Percentiles rank a stretch among this genome's conserved stretches.
phyloP scores from a whole-genome alignment of 2,888 invertebrate species.

The Xylocampa areola region DNA sequence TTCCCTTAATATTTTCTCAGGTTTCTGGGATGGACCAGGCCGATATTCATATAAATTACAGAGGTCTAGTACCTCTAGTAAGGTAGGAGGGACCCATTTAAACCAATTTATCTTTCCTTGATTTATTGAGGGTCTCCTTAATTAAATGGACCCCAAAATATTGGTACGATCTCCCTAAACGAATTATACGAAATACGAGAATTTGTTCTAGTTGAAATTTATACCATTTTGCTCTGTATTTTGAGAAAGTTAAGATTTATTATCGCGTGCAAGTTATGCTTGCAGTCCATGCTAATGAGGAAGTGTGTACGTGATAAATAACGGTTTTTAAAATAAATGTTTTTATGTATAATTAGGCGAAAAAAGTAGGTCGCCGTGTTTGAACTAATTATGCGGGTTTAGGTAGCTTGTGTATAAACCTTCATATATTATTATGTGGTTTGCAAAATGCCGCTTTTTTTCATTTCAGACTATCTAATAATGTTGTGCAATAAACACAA shows the following conservation, averaged over 20 bases:
- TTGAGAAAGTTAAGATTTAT: conserved; percentile 24
- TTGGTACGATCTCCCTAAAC: conserved; percentile 70
- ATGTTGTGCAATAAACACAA: too few species aligned
- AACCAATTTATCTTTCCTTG: conserved; percentile 74
- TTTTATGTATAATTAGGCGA: conserved; percentile 40
- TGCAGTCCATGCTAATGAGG: conserved; percentile 45
- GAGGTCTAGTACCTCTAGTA: conserved; percentile 43
- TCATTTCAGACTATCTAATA: too few species aligned
- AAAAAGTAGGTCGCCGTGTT: conserved; percentile 40
- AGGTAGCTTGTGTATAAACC: conserved; percentile 11
- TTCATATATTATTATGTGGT: background rate
- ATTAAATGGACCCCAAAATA: conserved; percentile 71
- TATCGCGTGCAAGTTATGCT: conserved; percentile 41
- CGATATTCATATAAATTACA: conserved; percentile 53
- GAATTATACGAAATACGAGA: conserved; percentile 57
- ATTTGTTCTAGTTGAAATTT: conserved; percentile 45
- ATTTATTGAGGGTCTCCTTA: conserved; percentile 64
- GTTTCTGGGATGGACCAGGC: conserved; percentile 8
- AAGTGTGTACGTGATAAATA: conserved; percentile 42
- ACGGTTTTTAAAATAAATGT: conserved; percentile 40
- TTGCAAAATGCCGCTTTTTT: conserved; percentile 3
- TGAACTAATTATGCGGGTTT: conserved; percentile 37
- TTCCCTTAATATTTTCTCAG: conserved; percentile 2
- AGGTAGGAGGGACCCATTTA: conserved; percentile 63
- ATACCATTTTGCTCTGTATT: conserved; percentile 26